Percentiles rank a stretch among this genome's conserved stretches.
These are phyloP conservation scores for Cyprinodon variegatus DNA, from an alignment of 2,113 vertebrate species.

Conservation along the genomic window DNA sequence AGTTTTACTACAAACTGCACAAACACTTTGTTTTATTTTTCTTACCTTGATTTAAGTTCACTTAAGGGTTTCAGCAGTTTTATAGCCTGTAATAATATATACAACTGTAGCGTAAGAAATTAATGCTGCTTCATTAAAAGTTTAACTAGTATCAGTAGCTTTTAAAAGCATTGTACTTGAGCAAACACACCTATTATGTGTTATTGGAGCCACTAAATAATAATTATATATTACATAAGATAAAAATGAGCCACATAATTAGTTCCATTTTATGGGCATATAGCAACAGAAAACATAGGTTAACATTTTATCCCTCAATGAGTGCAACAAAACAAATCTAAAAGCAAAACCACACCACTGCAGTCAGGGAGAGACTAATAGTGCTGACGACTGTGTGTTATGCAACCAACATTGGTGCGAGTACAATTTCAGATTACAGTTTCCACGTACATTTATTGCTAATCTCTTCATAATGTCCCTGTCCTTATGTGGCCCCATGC, in stretches of 20 bases:
- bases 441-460: slow-evolving; percentile 62
- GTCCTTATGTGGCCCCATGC: slow-evolving; percentile 56
- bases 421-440: slow-evolving; percentile 71
- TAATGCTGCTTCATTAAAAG: not conserved
- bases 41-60: too few relatives aligned
- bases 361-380: slow-evolving; percentile 24
- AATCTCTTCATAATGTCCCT: slow-evolving; percentile 57
- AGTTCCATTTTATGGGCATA: not conserved
- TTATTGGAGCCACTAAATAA: not conserved
- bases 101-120: too few relatives aligned
- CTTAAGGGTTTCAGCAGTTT: too few relatives aligned
- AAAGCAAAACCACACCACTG: not conserved
- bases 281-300: slow-evolving; percentile 30
- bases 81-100: too few relatives aligned
- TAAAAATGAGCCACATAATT: not conserved
- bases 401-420: slow-evolving; percentile 64
- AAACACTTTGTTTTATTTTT: too few relatives aligned
- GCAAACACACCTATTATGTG: not conserved
- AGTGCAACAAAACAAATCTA: slow-evolving; percentile 18
- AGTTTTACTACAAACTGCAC: too few relatives aligned
- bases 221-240: slow-evolving; percentile 4
- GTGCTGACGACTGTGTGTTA: slow-evolving; percentile 60
- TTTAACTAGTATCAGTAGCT: not conserved
- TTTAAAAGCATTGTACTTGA: not conserved
- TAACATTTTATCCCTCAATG: slow-evolving; percentile 37